These are phyloP conservation scores for Lophura nycthemera DNA, from an alignment of 2,113 vertebrate genomes.

Conservation along the genomic window DNA sequence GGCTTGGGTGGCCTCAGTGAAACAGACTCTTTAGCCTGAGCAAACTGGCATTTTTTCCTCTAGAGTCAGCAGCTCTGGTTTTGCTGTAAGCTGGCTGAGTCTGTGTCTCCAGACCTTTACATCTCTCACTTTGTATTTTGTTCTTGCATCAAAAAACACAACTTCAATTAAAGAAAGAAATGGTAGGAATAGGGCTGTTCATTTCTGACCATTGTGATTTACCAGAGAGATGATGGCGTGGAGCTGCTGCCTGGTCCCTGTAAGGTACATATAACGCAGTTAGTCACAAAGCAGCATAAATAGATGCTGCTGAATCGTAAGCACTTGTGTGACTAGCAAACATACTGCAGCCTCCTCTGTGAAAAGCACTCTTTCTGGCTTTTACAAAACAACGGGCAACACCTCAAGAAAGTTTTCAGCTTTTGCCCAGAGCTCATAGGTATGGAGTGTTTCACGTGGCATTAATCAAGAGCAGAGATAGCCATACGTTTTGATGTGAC, in stretches of 20 bases:
- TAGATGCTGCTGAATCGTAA: not conserved
- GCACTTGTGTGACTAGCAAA: not conserved
- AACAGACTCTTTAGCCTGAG: not conserved
- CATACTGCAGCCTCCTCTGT: not conserved
- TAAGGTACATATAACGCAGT: not conserved
- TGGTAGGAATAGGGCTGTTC: not conserved
- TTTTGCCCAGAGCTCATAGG: not conserved
- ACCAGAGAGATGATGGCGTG: not conserved
- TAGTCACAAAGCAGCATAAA: not conserved
- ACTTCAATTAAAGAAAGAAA: not conserved
- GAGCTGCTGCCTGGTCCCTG: not conserved
- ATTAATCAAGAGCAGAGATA: constrained; percentile 2
- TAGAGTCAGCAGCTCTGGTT: not conserved
- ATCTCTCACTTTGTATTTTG: not conserved
- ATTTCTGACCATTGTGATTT: constrained; percentile 4
- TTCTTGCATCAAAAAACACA: not conserved
- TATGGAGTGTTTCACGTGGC: not conserved
- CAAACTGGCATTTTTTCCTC: not conserved
- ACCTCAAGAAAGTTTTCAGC: not conserved
- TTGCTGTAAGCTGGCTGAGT: not conserved
- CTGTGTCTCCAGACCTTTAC: not conserved
- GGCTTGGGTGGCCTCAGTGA: not conserved
- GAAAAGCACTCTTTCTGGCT: not conserved
- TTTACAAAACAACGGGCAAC: not conserved
- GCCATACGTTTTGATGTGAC: not conserved